These are phyloP conservation scores for Tanytarsus gracilentus DNA, from an alignment of 2,888 invertebrate genomes.

Conservation along the genomic window DNA sequence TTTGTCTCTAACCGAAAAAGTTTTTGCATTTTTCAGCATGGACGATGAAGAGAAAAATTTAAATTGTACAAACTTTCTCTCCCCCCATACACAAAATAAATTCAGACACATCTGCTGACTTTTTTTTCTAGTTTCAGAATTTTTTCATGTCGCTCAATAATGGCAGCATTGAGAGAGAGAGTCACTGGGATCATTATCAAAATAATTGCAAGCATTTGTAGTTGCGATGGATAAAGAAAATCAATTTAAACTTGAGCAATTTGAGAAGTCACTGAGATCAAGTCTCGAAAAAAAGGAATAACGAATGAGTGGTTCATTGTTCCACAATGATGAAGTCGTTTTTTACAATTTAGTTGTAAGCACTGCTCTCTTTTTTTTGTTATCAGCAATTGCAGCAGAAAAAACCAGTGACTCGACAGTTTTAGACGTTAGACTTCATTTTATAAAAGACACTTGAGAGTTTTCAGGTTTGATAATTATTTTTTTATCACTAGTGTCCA, in stretches of 20 bases:
- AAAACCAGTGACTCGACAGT: constrained; percentile 21
- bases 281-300: too few species aligned
- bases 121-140: background rate
- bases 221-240: background rate
- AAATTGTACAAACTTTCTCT: too few species aligned
- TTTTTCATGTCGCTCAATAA: background rate
- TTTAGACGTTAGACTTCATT: constrained; percentile 5
- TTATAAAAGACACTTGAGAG: background rate
- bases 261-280: background rate
- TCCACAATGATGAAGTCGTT: background rate
- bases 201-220: background rate
- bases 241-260: constrained; percentile 1
- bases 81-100: background rate
- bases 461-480: background rate
- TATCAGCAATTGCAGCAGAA: constrained; percentile 20
- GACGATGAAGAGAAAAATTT: background rate
- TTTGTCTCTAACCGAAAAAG: background rate
- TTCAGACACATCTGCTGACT: background rate
- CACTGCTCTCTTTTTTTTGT: background rate
- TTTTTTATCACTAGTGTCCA: background rate
- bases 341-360: background rate
- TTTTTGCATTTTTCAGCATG: background rate
- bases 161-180: too few species aligned
- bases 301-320: background rate
- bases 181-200: background rate